These are phyloP conservation scores for Chamaetylas fuelleborni DNA, from an alignment of 2,113 vertebrate genomes.

Conservation along the genomic window DNA sequence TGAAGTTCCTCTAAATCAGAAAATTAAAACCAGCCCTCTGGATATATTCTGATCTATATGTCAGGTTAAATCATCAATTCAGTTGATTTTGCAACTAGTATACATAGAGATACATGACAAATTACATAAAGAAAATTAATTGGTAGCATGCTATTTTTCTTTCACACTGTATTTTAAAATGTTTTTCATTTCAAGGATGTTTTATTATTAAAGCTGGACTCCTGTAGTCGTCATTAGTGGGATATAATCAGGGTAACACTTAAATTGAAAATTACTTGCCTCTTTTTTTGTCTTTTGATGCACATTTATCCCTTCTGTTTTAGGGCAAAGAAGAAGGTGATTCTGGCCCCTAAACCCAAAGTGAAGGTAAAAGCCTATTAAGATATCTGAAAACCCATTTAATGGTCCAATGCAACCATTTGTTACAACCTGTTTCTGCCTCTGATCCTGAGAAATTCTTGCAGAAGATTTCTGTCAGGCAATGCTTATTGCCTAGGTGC, in stretches of 20 bases:
- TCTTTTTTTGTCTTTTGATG: neutral
- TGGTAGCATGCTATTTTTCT: neutral
- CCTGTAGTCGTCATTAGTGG: neutral
- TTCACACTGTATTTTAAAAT: neutral
- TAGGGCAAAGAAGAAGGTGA: conserved; percentile 94
- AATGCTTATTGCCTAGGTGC: neutral
- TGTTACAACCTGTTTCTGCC: neutral
- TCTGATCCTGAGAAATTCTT: neutral
- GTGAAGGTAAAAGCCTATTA: conserved; percentile 79
- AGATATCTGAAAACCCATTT: neutral
- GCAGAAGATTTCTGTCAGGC: neutral
- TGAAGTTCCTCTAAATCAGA: neutral
- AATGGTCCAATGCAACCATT: neutral
- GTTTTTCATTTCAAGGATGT: neutral
- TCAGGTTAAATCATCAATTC: neutral
- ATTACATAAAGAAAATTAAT: neutral
- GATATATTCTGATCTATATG: neutral
- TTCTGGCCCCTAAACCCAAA: conserved; percentile 88
- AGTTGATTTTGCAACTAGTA: neutral
- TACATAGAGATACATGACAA: neutral
- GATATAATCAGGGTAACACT: neutral
- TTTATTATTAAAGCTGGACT: neutral
- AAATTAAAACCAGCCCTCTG: neutral
- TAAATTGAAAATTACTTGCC: neutral
- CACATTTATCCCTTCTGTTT: neutral